Evolutionary conservation across 2,888 invertebrate species (phyloP), one percentile per base, ranked within the genome.

Genomic region (Cheilosia pagana): DNA sequence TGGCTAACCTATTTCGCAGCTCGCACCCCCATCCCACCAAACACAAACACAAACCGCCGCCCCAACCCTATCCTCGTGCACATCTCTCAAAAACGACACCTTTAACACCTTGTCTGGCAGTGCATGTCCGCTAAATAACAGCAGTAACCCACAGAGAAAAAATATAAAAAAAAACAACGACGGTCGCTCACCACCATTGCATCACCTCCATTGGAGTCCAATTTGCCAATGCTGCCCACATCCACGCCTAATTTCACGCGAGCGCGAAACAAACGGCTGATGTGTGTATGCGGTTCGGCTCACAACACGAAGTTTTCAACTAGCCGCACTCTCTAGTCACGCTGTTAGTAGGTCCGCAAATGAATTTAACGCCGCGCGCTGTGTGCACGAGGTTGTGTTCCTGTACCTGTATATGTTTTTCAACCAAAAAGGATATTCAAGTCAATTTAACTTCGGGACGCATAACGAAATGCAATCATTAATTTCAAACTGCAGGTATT

Each of bases 401-500:
- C 16, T 45, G 7, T n/a, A 43, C 43, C 41, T 71, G 45, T 41
- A 14, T 31, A 52, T 45, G 41, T 23, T 14, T 10, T 21, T 31
- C 14, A 12, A 60, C 39, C 59, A 70, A 12, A 82, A 77, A 77
- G 82, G 82, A 82, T 81, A 81, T 81, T 79, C 85, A 79, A 85
- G 85, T 85, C 76, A 72, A 85, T 85, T 85, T 76, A 81, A 81
- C 81, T 76, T 76, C 65, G 60, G 75, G 70, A 62, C 78, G 76
- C 75, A 71, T 71, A 85, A 76, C 81, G 75, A 81, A 85, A 85
- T 81, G 81, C 67, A 85, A 85, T 81, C 85, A 85, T 81, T 85
- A 85, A 85, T 81, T 79, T 67, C 85, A 67, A 85, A 81, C 85
- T 85, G 76, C 85, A 85, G 85, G 85, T 81, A 85, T 81, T 76